Evolutionary conservation across 1,140 invertebrate species (phyloP), one percentile per base, ranked within the genome.

Genomic region (Diorhabda elongata): DNA sequence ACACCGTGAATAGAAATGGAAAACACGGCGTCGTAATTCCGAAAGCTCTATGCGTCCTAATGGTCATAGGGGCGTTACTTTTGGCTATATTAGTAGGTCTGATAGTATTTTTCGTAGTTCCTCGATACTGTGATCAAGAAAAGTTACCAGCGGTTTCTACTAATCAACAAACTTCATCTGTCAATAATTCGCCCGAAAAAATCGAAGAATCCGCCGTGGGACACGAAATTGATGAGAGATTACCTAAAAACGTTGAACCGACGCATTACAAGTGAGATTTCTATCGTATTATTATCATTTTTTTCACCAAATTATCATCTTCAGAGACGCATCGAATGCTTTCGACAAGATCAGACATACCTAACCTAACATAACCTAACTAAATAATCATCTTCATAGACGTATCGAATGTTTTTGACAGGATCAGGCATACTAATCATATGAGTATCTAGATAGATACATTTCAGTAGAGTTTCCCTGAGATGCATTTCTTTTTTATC

Each of bases 41-140:
- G 2, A 79, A 73, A 71, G 67, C 77, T 5, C 61, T 75, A 26
- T 78, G 78, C 58, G 67, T 69, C 42, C 71, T 81, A 61, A 76
- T 81, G 73, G 77, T 74, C 0, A 74, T 79, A 41, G 77, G 74
- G 5, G 77, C 78, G 6, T n/a, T 79, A 11, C 44, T 78, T 8
- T 70, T 81, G 60, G 77, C 77, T 5, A 69, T 77, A 26, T 64
- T 79, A 56, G 75, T 76, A 42, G 79, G 75, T 7, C 70, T 80
- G 42, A 68, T 77, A 42, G 78, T 79, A 42, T 80, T 76, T 69
- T 77, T 81, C 63, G 66, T 78, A 63, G 71, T 76, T 69, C 75
- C 79, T 64, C 71, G 72, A 68, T 74, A 70, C 70, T 71, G 61
- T 65, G 58, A 69, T 57, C 70, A 56, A 43, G 64, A 60, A n/a